A percentile compares a stretch with the other conserved stretches of the same genome.
Evolutionary conservation across 2,113 vertebrate species (phyloP).

Genomic region (Barnardius zonarius): DNA sequence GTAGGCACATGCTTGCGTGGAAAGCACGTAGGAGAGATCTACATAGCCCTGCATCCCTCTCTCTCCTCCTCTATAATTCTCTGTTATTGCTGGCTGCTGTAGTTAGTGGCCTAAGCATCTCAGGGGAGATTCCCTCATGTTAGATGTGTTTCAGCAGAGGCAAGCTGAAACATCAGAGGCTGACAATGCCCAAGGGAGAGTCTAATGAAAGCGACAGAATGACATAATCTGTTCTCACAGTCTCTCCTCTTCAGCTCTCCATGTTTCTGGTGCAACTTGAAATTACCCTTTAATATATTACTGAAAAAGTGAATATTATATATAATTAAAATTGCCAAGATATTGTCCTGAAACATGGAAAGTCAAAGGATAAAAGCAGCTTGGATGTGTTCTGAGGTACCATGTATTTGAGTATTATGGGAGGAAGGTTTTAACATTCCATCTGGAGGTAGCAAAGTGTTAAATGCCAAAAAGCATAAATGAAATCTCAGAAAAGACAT

Average conservation of each 20-base stretch:
- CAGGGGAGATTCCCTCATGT: neutral
- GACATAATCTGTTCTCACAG: slow-evolving; percentile 27
- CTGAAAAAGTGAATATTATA: neutral
- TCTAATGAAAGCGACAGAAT: slow-evolving; percentile 21
- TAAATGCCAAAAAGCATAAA: slow-evolving; percentile 10
- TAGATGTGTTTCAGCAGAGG: slow-evolving; percentile 13
- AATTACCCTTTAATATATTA: slow-evolving; percentile 46
- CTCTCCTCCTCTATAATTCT: neutral
- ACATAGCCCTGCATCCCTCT: neutral
- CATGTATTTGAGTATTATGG: neutral
- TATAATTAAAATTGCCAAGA: neutral
- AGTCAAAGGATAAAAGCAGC: neutral
- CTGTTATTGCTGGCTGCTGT: neutral
- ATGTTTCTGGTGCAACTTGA: slow-evolving; percentile 7
- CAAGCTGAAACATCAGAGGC: slow-evolving; percentile 41
- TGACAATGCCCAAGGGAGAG: slow-evolving; percentile 30
- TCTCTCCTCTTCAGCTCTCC: neutral
- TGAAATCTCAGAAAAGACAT: neutral
- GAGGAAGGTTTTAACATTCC: neutral
- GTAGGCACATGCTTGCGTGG: neutral
- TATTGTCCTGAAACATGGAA: neutral
- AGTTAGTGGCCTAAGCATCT: neutral
- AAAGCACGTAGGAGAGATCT: neutral
- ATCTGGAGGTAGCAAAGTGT: neutral
- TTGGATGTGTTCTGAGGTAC: neutral